These are phyloP conservation scores for Pedionomus torquatus DNA, from an alignment of 2,113 vertebrate genomes.

Conservation along the genomic window DNA sequence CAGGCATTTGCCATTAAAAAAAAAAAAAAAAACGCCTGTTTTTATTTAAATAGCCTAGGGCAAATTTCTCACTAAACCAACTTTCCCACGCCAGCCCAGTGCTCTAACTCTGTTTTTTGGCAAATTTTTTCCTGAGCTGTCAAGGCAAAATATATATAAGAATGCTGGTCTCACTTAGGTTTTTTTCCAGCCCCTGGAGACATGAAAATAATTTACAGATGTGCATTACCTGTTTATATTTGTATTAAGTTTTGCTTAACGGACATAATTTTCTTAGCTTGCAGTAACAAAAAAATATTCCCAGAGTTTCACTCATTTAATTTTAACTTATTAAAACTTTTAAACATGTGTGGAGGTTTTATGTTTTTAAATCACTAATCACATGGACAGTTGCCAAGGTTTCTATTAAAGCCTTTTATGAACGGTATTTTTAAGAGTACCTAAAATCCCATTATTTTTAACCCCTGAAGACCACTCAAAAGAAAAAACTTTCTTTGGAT, in stretches of 20 bases:
- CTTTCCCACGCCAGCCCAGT: conserved; percentile 81
- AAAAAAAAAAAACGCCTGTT: conserved; percentile 64
- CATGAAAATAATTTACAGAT: conserved; percentile 80
- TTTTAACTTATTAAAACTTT: conserved; percentile 67
- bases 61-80: conserved; percentile 73
- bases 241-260: conserved; percentile 24
- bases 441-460: conserved; percentile 67
- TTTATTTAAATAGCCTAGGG: conserved; percentile 77
- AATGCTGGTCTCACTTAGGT: conserved; percentile 74
- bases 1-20: conserved; percentile 68
- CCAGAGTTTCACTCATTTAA: conserved; percentile 59
- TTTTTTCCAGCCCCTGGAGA: conserved; percentile 71
- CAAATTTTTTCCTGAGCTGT: conserved; percentile 75
- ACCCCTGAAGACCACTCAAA: conserved; percentile 38
- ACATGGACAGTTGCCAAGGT: conserved; percentile 52
- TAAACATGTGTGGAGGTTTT: conserved; percentile 65
- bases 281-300: conserved; percentile 69
- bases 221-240: conserved; percentile 74
- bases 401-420: conserved; percentile 58
- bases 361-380: conserved; percentile 56
- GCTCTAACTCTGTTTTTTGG: conserved; percentile 73
- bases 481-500: not conserved
- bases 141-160: conserved; percentile 76
- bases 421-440: conserved; percentile 51
- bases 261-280: conserved; percentile 51